Evolutionary conservation across 1,140 invertebrate genomes (phyloP).

Genomic region (Papilio xuthus): DNA sequence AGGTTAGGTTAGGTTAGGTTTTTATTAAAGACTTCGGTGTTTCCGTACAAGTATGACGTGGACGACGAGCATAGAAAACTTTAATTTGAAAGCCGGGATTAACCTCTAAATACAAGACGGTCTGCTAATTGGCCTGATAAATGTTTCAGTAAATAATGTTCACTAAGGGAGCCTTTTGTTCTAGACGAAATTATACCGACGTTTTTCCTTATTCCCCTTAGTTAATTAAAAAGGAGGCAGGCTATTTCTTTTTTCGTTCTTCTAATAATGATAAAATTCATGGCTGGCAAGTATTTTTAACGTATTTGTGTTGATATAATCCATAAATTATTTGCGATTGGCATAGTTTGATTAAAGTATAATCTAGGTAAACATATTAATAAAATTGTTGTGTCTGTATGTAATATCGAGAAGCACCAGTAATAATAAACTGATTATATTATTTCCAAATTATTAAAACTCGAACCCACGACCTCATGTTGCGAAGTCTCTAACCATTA

Average conservation of each 20-base stretch:
- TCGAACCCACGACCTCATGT: background rate
- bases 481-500: too few species aligned
- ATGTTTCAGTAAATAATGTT: slow-evolving; percentile 18
- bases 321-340: too few species aligned
- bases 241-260: background rate
- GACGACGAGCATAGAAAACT: background rate
- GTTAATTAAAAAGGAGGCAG: slow-evolving; percentile 6
- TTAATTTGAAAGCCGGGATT: background rate
- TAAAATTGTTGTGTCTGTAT: too few species aligned
- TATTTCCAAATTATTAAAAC: too few species aligned
- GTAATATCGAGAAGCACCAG: too few species aligned
- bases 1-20: background rate
- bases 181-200: background rate
- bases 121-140: slow-evolving; percentile 20
- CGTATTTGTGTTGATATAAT: too few species aligned
- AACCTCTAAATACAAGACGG: background rate
- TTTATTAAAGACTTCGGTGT: too few species aligned
- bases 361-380: too few species aligned
- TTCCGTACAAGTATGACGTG: too few species aligned
- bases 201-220: slow-evolving; percentile 10
- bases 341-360: too few species aligned
- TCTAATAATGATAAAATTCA: background rate
- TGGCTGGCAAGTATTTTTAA: too few species aligned
- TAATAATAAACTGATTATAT: too few species aligned
- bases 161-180: slow-evolving; percentile 2